These are phyloP conservation scores for Palaemon carinicauda DNA, from an alignment of 1,140 invertebrate species.

Conservation along the genomic window DNA sequence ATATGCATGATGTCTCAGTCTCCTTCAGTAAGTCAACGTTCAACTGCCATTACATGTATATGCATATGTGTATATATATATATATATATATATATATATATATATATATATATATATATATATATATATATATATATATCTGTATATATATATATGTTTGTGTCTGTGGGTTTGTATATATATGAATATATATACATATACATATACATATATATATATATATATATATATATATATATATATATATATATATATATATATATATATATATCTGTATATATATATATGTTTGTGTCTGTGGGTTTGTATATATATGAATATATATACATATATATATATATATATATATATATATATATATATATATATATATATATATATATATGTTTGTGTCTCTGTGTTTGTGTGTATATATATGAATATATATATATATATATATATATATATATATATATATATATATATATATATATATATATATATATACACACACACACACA, in stretches of 20 bases:
- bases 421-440: background rate
- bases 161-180: background rate
- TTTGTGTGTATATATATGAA: background rate
- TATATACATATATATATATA: no score
- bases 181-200: no score
- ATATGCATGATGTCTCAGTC: no score
- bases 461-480: background rate
- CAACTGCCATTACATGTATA: no score
- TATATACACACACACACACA: no score
- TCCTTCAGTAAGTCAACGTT: no score
- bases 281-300: background rate
- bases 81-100: background rate
- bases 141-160: background rate
- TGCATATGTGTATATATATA: background rate
- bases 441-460: background rate
- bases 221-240: background rate
- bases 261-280: background rate
- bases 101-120: conserved; percentile 2
- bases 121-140: background rate
- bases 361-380: background rate
- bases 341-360: background rate
- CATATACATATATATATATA: background rate
- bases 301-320: background rate
- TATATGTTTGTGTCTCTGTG: background rate
- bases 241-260: conserved; percentile 2